A percentile compares a stretch with the other conserved stretches of the same genome.
These are phyloP conservation scores for Pelagia noctiluca DNA, from an alignment of 30 jellyfish, hydroid and myxozoan genomes.

Conservation along the genomic window DNA sequence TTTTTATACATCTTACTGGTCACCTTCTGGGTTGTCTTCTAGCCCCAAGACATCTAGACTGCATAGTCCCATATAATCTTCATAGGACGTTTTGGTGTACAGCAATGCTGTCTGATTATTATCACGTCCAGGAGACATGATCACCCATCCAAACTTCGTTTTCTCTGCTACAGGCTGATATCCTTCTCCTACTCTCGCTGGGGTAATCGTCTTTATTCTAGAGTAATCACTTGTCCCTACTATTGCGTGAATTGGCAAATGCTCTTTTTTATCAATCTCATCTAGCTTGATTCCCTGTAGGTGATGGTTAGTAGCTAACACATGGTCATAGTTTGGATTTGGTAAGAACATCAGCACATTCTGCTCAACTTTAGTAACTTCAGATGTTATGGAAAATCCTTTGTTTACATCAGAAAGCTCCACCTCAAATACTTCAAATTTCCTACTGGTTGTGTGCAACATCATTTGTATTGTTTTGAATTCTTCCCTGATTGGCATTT, in stretches of 20 bases:
- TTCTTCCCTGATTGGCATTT: constrained; percentile 8
- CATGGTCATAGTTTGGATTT: constrained; percentile 24
- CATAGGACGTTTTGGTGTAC: neutral
- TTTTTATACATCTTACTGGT: neutral
- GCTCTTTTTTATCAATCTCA: constrained; percentile 40
- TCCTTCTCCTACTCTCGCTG: constrained; percentile 30
- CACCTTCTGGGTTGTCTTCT: constrained; percentile 2
- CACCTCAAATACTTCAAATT: constrained; percentile 13
- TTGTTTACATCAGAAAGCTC: neutral
- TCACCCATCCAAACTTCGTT: constrained; percentile 24
- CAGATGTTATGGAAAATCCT: neutral
- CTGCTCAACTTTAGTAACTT: neutral
- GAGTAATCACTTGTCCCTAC: constrained; percentile 31
- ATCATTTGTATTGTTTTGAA: constrained; percentile 30
- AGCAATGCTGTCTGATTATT: neutral
- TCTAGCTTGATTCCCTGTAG: constrained; percentile 51
- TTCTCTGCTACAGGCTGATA: constrained; percentile 43
- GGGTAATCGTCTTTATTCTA: constrained; percentile 19
- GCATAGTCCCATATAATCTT: neutral
- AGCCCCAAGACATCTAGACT: constrained; percentile 18
- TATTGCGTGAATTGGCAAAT: constrained; percentile 23
- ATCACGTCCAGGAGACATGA: constrained; percentile 13
- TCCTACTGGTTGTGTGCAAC: constrained; percentile 29
- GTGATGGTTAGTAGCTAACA: constrained; percentile 37
- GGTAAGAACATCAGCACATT: constrained; percentile 1